Base-by-base conservation (phyloP, 2,888 invertebrate genomes). In the Phaonia tiefii region DNA sequence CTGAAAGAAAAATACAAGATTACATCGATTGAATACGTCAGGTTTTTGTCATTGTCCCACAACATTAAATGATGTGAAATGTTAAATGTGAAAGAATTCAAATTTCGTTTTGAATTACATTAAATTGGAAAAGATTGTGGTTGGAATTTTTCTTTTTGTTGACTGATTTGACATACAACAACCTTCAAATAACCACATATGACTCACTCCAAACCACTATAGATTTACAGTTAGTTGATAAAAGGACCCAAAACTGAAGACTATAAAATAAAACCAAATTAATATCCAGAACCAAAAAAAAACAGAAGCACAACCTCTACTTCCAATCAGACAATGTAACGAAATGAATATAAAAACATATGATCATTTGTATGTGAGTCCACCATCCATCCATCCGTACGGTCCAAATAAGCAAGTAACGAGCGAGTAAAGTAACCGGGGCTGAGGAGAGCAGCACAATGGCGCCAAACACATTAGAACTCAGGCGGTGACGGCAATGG, bases 401-500 rank as follows among this genome's bases (percentile, higher is more conserved):
- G 31, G 31, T 31, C 31, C 3, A 31, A 31, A 31, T 31, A 31
- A 31, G 4, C 31, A n/a, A n/a, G n/a, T n/a, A n/a, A n/a, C 51
- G 10, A 51, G 51, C 1, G 2, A 44, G 44, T 44, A 44, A 8
- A 11, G 44, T 13, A 37, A n/a, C n/a, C 51, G 51, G 51, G 5
- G 51, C 20, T 3, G 51, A 10, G 51, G 15, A 31, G 15, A n/a
- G 15, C 31, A 58, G 31, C 17, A 37, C 60, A 60, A 20, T 60
- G 80, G 75, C 75, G 80, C 80, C 80, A 80, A 80, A 51, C 70
- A 72, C 54, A 75, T 75, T 69, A 75, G 39, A 72, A 75, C 75
- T 71, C 65, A 71, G 75, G 70, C 79, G 79, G 70, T 65, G 54
- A 26, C 58, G 56, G n/a, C 15, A 5, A 13, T 22, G 7, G 25